Base-by-base conservation (phyloP, 2,888 invertebrate species). In the Drosophila barbarae region DNA sequence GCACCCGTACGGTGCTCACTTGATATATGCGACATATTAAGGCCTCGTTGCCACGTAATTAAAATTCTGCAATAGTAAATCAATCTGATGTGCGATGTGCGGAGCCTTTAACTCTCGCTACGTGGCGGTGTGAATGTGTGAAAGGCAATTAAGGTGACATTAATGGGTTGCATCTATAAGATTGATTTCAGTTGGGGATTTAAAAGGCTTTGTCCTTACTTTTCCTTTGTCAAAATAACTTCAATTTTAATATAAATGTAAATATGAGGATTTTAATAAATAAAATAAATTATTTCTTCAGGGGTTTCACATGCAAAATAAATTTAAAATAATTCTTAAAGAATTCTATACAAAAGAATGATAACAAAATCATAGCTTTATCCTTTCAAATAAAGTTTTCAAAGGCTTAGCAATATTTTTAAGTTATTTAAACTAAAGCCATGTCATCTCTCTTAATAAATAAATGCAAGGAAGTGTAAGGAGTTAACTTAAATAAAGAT, bases 31-130 rank as follows among this genome's bases (percentile, higher is more conserved):
- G 65, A 67, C 68, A 57, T 69, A 63, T 75, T 74, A 71, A 59
- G 55, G 61, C 21, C 71, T 74, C 64, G 69, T 79, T 83, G 75
- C 73, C 75, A 74, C 71, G 71, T 76, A 79, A 82, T 84, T 77
- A 80, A 76, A 74, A 63, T 81, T 54, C 44, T 46, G 38, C 49
- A 49, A 58, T 64, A 65, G 63, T 78, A 70, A 71, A 76, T 73
- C 68, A 78, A 57, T 50, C 41, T 58, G 50, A 68, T 52, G 65
- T 30, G 32, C 12, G 13, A 39, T 18, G 38, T 28, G 23, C 13
- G 28, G 12, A 15, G 46, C 6, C 26, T 53, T n/a, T 47, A 32
- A 47, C 46, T 32, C 18, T 47, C 21, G 8, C 46, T 9, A 13
- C 18, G 18, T 42, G 30, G 8, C 42, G 34, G 50, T 36, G 44